A percentile compares a stretch with the other conserved stretches of the same genome.
phyloP scores from a whole-genome alignment of 2,888 invertebrate species.

The Morpho deidamia region DNA sequence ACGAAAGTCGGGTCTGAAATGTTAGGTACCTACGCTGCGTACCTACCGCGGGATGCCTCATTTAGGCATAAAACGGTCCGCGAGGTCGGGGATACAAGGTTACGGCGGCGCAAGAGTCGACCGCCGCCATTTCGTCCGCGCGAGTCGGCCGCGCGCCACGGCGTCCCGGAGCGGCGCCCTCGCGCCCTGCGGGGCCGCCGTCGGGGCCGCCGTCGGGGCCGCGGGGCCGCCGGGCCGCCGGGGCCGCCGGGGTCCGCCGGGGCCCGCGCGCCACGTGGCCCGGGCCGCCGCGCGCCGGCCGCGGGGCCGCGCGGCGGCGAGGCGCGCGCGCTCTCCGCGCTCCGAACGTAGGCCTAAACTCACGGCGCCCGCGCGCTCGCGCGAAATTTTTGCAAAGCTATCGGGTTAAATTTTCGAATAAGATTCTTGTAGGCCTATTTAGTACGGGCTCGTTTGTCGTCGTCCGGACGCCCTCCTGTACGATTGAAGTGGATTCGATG shows the following conservation, averaged over 20 bases:
- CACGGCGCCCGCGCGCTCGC: slow-evolving; percentile 41
- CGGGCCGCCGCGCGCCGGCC: neutral
- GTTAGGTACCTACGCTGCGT: slow-evolving; percentile 33
- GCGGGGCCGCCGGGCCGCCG: neutral
- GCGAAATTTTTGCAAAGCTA: slow-evolving; percentile 63
- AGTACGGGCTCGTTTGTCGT: slow-evolving; percentile 33
- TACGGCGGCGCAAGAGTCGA: slow-evolving; percentile 32
- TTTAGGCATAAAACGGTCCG: slow-evolving; percentile 48
- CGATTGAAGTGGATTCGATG: slow-evolving; percentile 40
- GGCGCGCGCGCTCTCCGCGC: slow-evolving; percentile 29
- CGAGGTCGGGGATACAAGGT: slow-evolving; percentile 44
- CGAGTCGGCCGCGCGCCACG: slow-evolving; percentile 49
- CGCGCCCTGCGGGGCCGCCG: neutral
- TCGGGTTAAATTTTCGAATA: slow-evolving; percentile 48
- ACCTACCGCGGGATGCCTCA: slow-evolving; percentile 39
- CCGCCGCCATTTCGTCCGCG: slow-evolving; percentile 51
- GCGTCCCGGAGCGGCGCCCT: no score
- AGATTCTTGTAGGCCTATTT: slow-evolving; percentile 76
- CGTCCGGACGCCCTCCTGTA: slow-evolving; percentile 34
- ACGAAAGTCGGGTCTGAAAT: slow-evolving; percentile 19
- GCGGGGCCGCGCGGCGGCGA: neutral
- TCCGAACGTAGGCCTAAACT: slow-evolving; percentile 58
- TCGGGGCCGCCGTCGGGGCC: neutral
- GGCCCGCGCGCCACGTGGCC: neutral
- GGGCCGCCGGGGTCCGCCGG: neutral